A percentile compares a stretch with the other conserved stretches of the same genome.
Evolutionary conservation across 2,888 invertebrate species (phyloP).

Genomic region (Spicauda simplicius): DNA sequence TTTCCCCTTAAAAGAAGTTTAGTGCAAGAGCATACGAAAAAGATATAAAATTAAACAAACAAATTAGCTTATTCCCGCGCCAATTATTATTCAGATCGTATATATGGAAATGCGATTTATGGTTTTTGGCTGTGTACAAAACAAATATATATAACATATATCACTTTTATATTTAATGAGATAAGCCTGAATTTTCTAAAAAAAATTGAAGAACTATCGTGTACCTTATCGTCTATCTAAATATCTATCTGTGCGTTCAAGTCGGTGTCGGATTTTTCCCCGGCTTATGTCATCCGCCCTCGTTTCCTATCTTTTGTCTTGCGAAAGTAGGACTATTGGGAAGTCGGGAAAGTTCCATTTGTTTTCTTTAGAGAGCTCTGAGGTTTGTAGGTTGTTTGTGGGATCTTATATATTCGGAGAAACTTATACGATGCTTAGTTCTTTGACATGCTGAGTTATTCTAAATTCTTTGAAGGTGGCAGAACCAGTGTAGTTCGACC

Average conservation of each 20-base stretch:
- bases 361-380: slow-evolving; percentile 18
- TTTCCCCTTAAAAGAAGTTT: too few relatives aligned
- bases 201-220: background rate
- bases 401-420: background rate
- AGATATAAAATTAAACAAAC: too few relatives aligned
- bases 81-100: too few relatives aligned
- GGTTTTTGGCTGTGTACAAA: too few relatives aligned
- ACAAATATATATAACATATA: too few relatives aligned
- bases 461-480: background rate
- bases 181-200: too few relatives aligned
- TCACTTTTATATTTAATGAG: too few relatives aligned
- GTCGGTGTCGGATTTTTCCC: slow-evolving; percentile 7
- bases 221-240: background rate
- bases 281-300: slow-evolving; percentile 21
- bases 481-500: too few relatives aligned
- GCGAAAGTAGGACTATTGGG: slow-evolving; percentile 24
- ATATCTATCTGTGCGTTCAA: background rate
- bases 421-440: background rate
- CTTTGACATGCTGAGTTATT: background rate
- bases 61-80: too few relatives aligned
- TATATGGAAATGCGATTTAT: too few relatives aligned
- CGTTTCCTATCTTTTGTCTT: slow-evolving; percentile 30
- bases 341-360: slow-evolving; percentile 26
- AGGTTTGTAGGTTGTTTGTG: slow-evolving; percentile 16
- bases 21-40: too few relatives aligned